Conservation (phyloP, 2,113 vertebrate genomes). For the Acanthisitta chloris region DNA sequence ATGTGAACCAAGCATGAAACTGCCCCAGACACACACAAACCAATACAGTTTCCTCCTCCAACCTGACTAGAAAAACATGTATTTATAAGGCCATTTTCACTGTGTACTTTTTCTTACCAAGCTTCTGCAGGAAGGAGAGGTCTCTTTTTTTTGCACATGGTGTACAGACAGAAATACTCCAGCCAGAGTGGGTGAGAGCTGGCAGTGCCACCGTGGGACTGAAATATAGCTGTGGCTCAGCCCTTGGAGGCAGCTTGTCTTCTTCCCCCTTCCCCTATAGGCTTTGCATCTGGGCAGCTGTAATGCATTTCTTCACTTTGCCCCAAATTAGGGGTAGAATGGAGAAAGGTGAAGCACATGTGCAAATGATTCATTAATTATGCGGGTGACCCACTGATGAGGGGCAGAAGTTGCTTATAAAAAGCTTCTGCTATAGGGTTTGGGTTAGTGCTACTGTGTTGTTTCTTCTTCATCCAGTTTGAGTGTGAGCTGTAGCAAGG, state of each 20-base stretch:
- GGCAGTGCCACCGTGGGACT: background rate
- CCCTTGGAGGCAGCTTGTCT: background rate
- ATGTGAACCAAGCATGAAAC: background rate
- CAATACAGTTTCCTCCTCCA: background rate
- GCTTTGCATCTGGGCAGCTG: background rate
- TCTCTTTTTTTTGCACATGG: background rate
- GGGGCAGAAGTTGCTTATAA: background rate
- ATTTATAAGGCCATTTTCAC: background rate
- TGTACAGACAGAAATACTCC: background rate
- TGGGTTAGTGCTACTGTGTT: rapidly evolving
- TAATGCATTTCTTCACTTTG: background rate
- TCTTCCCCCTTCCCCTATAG: rapidly evolving
- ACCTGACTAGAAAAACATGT: background rate
- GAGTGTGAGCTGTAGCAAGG: rapidly evolving
- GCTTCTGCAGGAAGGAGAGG: background rate
- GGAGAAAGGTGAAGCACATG: background rate
- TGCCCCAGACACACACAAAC: background rate
- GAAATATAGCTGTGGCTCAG: background rate
- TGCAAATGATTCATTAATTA: background rate
- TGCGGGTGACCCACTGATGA: background rate
- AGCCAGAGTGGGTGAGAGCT: background rate
- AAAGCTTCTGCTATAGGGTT: background rate
- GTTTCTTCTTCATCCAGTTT: rapidly evolving
- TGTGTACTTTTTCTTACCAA: background rate
- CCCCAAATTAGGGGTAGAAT: background rate